A percentile compares a stretch with the other conserved stretches of the same genome.
phyloP scores from a whole-genome alignment of 2,888 invertebrate species.

The Eupithecia abbreviata region DNA sequence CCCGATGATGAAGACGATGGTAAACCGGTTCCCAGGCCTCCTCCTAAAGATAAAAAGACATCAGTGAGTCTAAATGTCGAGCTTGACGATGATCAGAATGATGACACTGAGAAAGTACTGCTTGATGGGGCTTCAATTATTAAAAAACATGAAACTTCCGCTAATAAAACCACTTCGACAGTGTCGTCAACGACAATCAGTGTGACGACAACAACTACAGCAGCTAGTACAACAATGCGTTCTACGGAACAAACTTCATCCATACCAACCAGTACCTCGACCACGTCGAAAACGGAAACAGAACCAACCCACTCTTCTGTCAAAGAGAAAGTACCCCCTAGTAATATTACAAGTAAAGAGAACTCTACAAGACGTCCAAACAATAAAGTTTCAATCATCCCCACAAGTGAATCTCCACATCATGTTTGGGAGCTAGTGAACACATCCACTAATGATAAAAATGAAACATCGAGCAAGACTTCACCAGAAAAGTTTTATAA shows the following conservation, averaged over 20 bases:
- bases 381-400: constrained; percentile 78
- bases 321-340: constrained; percentile 36
- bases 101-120: constrained; percentile 71
- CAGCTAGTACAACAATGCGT: constrained; percentile 27
- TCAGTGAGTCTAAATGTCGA: constrained; percentile 74
- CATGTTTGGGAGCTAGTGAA: constrained; percentile 85
- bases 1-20: constrained; percentile 66
- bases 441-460: constrained; percentile 72
- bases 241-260: constrained; percentile 32
- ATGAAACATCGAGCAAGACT: constrained; percentile 67
- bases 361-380: constrained; percentile 73
- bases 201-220: constrained; percentile 45
- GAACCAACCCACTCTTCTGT: constrained; percentile 42
- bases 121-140: constrained; percentile 78
- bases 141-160: constrained; percentile 64
- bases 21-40: constrained; percentile 74
- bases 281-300: constrained; percentile 32
- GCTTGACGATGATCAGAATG: constrained; percentile 66
- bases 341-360: constrained; percentile 53
- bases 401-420: constrained; percentile 69
- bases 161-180: constrained; percentile 43
- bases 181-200: constrained; percentile 43
- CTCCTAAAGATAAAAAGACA: constrained; percentile 79
- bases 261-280: constrained; percentile 45
- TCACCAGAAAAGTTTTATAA: constrained; percentile 84